phyloP scores from a whole-genome alignment of 2,888 invertebrate species.

The Adelognathus sp. region DNA sequence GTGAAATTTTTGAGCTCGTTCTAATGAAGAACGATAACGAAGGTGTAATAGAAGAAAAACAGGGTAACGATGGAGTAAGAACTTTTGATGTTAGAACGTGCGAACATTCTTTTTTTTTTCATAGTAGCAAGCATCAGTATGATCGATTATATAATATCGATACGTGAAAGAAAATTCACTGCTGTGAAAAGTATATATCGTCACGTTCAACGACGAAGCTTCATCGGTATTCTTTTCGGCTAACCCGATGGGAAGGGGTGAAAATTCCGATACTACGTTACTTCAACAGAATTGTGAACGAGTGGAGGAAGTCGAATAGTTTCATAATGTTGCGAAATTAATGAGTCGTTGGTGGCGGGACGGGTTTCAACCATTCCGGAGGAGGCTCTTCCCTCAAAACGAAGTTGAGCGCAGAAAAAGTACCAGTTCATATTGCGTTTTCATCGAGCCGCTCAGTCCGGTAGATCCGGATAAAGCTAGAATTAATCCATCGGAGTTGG shows the following conservation, averaged over 20 bases:
- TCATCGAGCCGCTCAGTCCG: background rate
- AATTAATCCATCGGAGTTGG: background rate
- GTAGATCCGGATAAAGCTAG: background rate
- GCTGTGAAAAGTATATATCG: too few species aligned
- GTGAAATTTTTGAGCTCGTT: too few species aligned
- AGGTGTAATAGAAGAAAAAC: too few species aligned
- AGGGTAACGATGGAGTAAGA: too few species aligned
- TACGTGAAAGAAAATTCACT: background rate
- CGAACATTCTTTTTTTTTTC: background rate
- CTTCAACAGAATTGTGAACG: background rate
- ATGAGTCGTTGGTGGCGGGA: conserved; percentile 5
- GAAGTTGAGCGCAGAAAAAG: background rate
- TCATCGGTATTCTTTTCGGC: background rate
- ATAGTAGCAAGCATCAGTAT: background rate
- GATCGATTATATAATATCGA: background rate
- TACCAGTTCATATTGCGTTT: background rate
- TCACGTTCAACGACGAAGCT: background rate
- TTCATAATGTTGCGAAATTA: conserved; percentile 10
- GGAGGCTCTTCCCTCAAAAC: background rate
- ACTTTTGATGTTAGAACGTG: background rate
- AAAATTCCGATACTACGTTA: background rate
- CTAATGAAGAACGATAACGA: too few species aligned
- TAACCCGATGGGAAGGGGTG: background rate
- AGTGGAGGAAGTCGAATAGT: background rate
- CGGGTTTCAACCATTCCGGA: background rate